These are phyloP conservation scores for Zygothrica quintamaculata DNA, from an alignment of 2,888 invertebrate genomes.

Conservation along the genomic window DNA sequence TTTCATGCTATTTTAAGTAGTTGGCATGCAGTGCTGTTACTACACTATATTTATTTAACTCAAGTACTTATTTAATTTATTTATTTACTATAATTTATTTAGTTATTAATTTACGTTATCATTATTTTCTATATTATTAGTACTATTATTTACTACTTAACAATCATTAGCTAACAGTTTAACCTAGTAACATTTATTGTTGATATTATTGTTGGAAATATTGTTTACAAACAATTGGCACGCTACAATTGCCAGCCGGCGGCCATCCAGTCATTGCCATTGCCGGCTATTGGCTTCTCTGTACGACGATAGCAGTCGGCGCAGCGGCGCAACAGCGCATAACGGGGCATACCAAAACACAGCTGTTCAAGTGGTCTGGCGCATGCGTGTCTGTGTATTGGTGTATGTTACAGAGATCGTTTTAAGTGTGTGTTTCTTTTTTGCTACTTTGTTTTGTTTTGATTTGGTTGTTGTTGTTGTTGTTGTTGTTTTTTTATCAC, in stretches of 20 bases:
- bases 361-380: conserved; percentile 43
- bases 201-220: conserved; percentile 13
- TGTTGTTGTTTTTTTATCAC: conserved; percentile 16
- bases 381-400: conserved; percentile 24
- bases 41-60: conserved; percentile 12
- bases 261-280: conserved; percentile 56
- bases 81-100: conserved; percentile 11
- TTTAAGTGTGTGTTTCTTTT: conserved; percentile 12
- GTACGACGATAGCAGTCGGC: conserved; percentile 12
- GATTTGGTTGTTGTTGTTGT: background rate
- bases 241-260: conserved; percentile 3
- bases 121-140: background rate
- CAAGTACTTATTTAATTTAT: conserved; percentile 23
- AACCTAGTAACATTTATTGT: conserved; percentile 43
- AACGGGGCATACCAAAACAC: conserved; percentile 44
- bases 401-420: conserved; percentile 1
- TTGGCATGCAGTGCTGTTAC: conserved; percentile 1
- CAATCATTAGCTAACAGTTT: conserved; percentile 28
- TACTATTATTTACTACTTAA: background rate
- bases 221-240: conserved; percentile 42
- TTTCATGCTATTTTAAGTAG: conserved; percentile 54
- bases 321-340: conserved; percentile 53
- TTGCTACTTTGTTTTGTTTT: background rate
- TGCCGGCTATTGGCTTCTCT: conserved; percentile 44
- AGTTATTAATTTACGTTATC: conserved; percentile 15